Evolutionary conservation across 2,888 invertebrate species (phyloP), one percentile per base, ranked within the genome.

Genomic region (Dorcus parallelipipedus): DNA sequence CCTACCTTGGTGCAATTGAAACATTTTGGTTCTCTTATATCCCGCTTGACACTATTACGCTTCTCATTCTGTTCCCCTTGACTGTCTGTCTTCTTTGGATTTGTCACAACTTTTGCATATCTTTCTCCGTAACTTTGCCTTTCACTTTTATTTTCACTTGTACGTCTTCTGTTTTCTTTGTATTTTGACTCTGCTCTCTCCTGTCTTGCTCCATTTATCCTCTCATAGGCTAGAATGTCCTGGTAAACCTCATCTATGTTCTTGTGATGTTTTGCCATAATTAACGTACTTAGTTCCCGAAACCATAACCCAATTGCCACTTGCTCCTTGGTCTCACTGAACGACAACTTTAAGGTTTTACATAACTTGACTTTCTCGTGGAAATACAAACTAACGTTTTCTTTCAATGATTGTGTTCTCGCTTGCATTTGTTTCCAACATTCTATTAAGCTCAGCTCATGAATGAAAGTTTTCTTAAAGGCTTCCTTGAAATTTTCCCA

Each of bases 321-420:
- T 38, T 50, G 43, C n/a, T 49, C 49, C 10, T 49, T 49, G 14
- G 49, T 49, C 38, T 23, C 38, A 33, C 14, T 49, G 26, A 49
- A 49, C 9, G 8, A 14, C 9, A 49, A 38, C 14, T 49, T 33
- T 33, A 49, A 49, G 9, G 49, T 2, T n/a, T 49, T 49, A 10
- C 49, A 49, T 10, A 51, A 17, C 39, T 10, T 10, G 6, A 14
- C 51, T 20, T 51, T 51, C 40, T 49, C 14, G 10, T 26, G 9
- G 38, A 49, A 50, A 50, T 38, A 10, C 40, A 40, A n/a, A 9
- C 9, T 9, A 40, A 40, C n/a, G 3, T 40, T 40, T 40, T 40
- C 40, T 40, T 40, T 40, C 3, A 3, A 2, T 40, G 2, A n/a
- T 3, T 40, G 40, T n/a, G n/a, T 40, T 40, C 40, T 20, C 20